These are phyloP conservation scores for Tapirus terrestris DNA, from an alignment of 2,113 vertebrate genomes.

Conservation along the genomic window DNA sequence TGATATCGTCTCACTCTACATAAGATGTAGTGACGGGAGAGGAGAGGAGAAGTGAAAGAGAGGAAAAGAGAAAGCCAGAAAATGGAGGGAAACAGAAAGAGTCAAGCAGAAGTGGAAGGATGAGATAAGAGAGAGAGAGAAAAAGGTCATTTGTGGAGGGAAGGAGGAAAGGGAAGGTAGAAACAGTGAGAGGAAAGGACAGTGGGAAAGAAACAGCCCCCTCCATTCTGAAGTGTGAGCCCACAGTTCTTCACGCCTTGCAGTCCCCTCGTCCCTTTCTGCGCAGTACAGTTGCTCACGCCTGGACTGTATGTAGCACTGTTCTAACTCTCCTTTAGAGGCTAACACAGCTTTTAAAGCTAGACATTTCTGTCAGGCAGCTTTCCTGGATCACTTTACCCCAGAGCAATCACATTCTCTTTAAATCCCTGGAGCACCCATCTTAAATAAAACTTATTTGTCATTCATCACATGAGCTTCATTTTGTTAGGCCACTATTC, in stretches of 20 bases:
- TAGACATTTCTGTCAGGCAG: neutral
- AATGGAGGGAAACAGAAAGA: neutral
- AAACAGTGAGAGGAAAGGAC: neutral
- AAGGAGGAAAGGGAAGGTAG: neutral
- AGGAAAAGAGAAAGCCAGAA: neutral
- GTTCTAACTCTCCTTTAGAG: neutral
- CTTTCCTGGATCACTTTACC: neutral
- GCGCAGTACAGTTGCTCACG: too few species aligned
- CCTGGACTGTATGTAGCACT: rapidly evolving
- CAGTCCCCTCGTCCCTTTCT: too few species aligned
- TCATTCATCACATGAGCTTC: neutral
- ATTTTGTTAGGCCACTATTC: neutral
- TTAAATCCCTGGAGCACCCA: neutral
- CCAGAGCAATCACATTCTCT: neutral
- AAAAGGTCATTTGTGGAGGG: neutral
- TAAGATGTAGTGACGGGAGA: neutral
- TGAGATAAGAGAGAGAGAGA: neutral
- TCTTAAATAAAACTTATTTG: too few species aligned
- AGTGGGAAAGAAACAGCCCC: neutral
- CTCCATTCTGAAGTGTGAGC: neutral
- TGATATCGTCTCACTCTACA: neutral
- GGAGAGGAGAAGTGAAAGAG: neutral
- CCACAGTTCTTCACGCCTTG: rapidly evolving
- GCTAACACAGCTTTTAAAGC: neutral
- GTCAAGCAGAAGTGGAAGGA: neutral